phyloP scores from a whole-genome alignment of 2,888 invertebrate species.

The Aplocera efformata region DNA sequence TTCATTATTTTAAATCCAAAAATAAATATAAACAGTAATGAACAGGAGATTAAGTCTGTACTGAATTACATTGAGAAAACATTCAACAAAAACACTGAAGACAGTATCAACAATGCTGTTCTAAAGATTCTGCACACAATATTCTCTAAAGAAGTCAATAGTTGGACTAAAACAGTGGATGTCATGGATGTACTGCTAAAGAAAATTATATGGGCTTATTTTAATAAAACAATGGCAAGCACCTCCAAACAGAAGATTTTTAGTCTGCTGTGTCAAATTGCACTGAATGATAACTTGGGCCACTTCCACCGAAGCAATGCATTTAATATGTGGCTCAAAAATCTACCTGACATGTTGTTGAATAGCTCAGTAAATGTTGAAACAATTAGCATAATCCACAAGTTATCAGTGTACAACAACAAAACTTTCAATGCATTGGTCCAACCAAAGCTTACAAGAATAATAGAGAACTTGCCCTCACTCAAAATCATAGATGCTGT shows the following conservation, averaged over 20 bases:
- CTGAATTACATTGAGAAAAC: slow-evolving; percentile 76
- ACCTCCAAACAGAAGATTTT: slow-evolving; percentile 62
- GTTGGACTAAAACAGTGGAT: slow-evolving; percentile 56
- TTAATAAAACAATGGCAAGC: slow-evolving; percentile 44
- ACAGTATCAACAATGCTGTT: slow-evolving; percentile 43
- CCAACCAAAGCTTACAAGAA: slow-evolving; percentile 55
- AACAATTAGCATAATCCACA: slow-evolving; percentile 78
- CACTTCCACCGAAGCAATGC: slow-evolving; percentile 58
- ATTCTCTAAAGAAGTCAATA: slow-evolving; percentile 55
- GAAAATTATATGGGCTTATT: slow-evolving; percentile 63
- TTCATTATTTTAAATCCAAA: slow-evolving; percentile 71
- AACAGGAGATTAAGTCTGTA: slow-evolving; percentile 56
- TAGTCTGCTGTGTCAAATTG: slow-evolving; percentile 64
- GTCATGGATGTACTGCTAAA: slow-evolving; percentile 57
- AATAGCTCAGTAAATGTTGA: slow-evolving; percentile 67
- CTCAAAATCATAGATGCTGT: slow-evolving; percentile 57
- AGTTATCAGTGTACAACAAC: slow-evolving; percentile 80
- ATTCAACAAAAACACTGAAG: slow-evolving; percentile 48
- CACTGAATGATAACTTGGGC: slow-evolving; percentile 58
- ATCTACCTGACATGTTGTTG: slow-evolving; percentile 79
- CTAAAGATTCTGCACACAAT: slow-evolving; percentile 56
- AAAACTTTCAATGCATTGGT: slow-evolving; percentile 70
- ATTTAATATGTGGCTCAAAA: slow-evolving; percentile 75
- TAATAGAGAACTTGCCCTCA: slow-evolving; percentile 70
- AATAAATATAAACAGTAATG: slow-evolving; percentile 56